Conservation (phyloP, 2,888 invertebrate species). For the Agrenia bidenticulata region DNA sequence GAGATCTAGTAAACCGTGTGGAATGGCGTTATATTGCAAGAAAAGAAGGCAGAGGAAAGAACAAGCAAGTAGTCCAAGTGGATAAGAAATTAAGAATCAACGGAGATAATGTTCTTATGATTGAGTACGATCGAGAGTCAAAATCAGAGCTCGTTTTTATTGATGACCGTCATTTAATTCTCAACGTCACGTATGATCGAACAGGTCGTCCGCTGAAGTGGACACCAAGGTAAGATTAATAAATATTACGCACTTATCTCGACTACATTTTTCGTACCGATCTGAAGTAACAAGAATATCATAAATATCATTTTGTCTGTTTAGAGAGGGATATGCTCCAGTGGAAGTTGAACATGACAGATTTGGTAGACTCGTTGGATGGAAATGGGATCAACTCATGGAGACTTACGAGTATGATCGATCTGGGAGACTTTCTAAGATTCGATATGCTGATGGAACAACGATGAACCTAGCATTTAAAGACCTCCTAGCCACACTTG, state of each 20-base stretch:
- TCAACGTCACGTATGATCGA: slow-evolving; percentile 77
- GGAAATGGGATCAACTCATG: slow-evolving; percentile 90
- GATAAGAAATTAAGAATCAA: slow-evolving; percentile 84
- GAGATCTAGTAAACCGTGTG: slow-evolving; percentile 86
- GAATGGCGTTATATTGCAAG: slow-evolving; percentile 94
- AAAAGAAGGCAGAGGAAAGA: slow-evolving; percentile 65
- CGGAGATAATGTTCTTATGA: slow-evolving; percentile 83
- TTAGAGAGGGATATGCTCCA: slow-evolving; percentile 76
- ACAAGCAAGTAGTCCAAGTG: slow-evolving; percentile 75
- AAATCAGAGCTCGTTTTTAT: slow-evolving; percentile 83
- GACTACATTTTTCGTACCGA: neutral
- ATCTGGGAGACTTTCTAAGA: slow-evolving; percentile 84
- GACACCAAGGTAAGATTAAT: slow-evolving; percentile 64
- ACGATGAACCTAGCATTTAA: slow-evolving; percentile 89
- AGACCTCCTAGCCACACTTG: slow-evolving; percentile 81
- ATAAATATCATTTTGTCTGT: slow-evolving; percentile 28
- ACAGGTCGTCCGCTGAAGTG: slow-evolving; percentile 81
- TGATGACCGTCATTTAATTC: slow-evolving; percentile 79
- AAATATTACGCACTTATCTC: too few species aligned
- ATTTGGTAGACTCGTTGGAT: slow-evolving; percentile 81
- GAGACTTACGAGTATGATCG: slow-evolving; percentile 89
- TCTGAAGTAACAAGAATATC: neutral
- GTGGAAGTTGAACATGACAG: slow-evolving; percentile 90
- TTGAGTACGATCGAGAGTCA: slow-evolving; percentile 87
- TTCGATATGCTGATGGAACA: slow-evolving; percentile 85